Conservation (phyloP, 2,888 invertebrate species). For the Tethea ocularis region DNA sequence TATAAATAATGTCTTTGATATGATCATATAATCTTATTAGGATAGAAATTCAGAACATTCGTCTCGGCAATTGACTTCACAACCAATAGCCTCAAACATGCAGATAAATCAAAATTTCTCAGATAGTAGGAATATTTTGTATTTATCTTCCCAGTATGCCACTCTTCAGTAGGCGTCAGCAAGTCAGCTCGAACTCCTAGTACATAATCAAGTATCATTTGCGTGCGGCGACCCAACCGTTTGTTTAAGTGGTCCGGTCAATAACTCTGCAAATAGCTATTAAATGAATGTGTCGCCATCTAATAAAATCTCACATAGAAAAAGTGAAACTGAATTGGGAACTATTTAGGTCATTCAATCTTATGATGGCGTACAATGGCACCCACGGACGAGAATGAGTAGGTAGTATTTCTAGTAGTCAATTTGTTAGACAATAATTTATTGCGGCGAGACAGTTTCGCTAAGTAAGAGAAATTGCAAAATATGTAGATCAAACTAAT, state of each 20-base stretch:
- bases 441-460: slow-evolving; percentile 15
- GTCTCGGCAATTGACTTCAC: no score
- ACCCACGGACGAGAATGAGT: slow-evolving; percentile 12
- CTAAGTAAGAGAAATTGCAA: slow-evolving; percentile 19
- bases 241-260: slow-evolving; percentile 51
- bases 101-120: no score
- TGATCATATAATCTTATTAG: no score
- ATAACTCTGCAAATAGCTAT: slow-evolving; percentile 53
- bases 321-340: slow-evolving; percentile 50
- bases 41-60: no score
- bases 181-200: background rate
- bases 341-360: slow-evolving; percentile 62
- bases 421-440: slow-evolving; percentile 25
- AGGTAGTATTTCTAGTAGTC: background rate
- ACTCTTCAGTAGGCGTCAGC: background rate
- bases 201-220: slow-evolving; percentile 29
- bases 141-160: background rate
- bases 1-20: no score
- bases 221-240: slow-evolving; percentile 25
- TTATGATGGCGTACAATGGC: slow-evolving; percentile 24
- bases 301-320: slow-evolving; percentile 42
- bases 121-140: no score
- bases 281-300: slow-evolving; percentile 47
- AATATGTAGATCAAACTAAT: slow-evolving; percentile 1
- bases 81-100: no score